Evolutionary conservation across 2,797 vertebrate genomes (phyloP).

Genomic region (Spatula clypeata): DNA sequence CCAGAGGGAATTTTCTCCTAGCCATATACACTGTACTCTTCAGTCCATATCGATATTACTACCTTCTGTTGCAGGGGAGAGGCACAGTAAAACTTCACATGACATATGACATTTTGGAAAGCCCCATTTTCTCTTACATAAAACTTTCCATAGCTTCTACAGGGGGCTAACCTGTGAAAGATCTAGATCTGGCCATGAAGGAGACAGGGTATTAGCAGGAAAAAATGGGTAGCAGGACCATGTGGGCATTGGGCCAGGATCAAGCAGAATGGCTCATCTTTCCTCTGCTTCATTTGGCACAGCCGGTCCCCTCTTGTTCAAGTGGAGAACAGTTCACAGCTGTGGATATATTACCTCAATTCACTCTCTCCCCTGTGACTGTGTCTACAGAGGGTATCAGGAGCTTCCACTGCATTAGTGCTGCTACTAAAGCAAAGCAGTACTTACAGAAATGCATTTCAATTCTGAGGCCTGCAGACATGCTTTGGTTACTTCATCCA

Average conservation of each 20-base stretch:
- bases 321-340: background rate
- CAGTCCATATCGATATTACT: background rate
- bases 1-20: background rate
- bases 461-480: background rate
- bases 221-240: rapidly evolving
- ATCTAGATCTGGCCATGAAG: background rate
- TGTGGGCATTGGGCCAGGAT: background rate
- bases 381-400: background rate
- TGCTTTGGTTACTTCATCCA: slow-evolving; percentile 18
- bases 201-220: background rate
- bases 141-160: background rate
- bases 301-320: background rate
- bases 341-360: background rate
- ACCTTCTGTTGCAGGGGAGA: background rate
- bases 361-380: background rate
- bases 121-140: background rate
- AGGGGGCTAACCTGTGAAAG: rapidly evolving
- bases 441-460: slow-evolving; percentile 37
- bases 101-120: background rate
- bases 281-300: background rate
- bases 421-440: background rate
- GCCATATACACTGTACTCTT: background rate
- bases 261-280: rapidly evolving
- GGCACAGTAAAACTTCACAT: background rate
- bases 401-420: background rate